Base-by-base conservation (phyloP, 1,140 invertebrate species). In the Musca vetustissima region DNA sequence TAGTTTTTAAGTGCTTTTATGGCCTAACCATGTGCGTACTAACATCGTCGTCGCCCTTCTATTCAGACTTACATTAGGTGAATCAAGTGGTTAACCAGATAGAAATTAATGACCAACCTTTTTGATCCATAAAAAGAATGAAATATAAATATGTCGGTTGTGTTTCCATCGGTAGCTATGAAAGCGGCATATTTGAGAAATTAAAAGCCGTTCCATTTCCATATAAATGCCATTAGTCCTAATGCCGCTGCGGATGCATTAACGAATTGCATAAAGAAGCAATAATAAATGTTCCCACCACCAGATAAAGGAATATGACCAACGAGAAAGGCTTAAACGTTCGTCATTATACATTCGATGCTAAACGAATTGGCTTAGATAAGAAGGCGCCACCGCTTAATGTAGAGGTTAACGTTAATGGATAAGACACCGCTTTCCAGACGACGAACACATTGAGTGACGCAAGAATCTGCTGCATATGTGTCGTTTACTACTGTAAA, bases 351-450 rank as follows among this genome's bases (percentile, higher is more conserved):
- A n/a, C 8, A 17, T 28, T 28, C 17, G 25, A 15, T 57, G 53
- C 15, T 57, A 15, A 57, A 57, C 53, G 22, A 57, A 28, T n/a
- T 57, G 22, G 25, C 28, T 57, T 15, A 28, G 53, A 57, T 57
- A 57, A 57, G 22, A 57, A 28, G 53, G 53, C 53, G 53, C 53
- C 53, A 57, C 22, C 22, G 3, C 11, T 57, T 57, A 57, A 25
- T 28, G n/a, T 15, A 28, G 24, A 13, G 53, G 22, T 57, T 57
- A 57, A 57, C 25, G 13, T 57, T 57, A 57, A 57, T 57, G 22
- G 13, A 25, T 24, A 13, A 15, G 53, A 28, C 53, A 28, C 3
- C 11, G 13, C 13, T 43, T 13, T 13, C 1, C 36, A 8, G 36
- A 8, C 36, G 36, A 2, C 1, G 36, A 43, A 43, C 7, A 8